These are phyloP conservation scores for Leptoteleia sp. DNA, from an alignment of 1,140 invertebrate species.

Conservation along the genomic window DNA sequence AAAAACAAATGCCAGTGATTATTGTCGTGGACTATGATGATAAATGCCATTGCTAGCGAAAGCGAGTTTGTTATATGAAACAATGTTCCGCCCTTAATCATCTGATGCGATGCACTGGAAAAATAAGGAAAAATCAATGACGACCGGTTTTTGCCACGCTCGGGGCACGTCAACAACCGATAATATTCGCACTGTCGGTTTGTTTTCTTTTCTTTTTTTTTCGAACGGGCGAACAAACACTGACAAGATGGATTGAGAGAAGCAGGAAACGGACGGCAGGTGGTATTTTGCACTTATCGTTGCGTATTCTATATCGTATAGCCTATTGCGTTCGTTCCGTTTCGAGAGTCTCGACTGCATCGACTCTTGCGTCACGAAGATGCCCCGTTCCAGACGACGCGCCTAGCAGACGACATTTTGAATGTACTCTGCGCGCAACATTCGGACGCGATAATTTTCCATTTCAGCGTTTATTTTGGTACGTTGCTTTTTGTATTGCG, in stretches of 20 bases:
- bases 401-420: no score
- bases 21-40: constrained; percentile 3
- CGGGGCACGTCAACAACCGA: not conserved
- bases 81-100: constrained; percentile 29
- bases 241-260: constrained; percentile 35
- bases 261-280: constrained; percentile 45
- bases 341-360: constrained; percentile 47
- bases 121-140: constrained; percentile 46
- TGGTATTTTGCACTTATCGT: constrained; percentile 50
- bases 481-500: no score
- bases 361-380: constrained; percentile 43
- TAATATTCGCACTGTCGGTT: constrained; percentile 4
- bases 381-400: constrained; percentile 31
- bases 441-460: no score
- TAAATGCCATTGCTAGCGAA: not conserved
- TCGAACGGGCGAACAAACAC: constrained; percentile 8
- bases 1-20: constrained; percentile 2
- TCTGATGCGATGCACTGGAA: constrained; percentile 23
- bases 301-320: no score
- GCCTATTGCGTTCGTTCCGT: constrained; percentile 47
- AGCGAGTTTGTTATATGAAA: constrained; percentile 1
- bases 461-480: no score
- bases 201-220: no score
- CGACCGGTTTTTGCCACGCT: constrained; percentile 30
- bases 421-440: no score